These are phyloP conservation scores for Spea bombifrons DNA, from an alignment of 2,113 vertebrate genomes.

Conservation along the genomic window DNA sequence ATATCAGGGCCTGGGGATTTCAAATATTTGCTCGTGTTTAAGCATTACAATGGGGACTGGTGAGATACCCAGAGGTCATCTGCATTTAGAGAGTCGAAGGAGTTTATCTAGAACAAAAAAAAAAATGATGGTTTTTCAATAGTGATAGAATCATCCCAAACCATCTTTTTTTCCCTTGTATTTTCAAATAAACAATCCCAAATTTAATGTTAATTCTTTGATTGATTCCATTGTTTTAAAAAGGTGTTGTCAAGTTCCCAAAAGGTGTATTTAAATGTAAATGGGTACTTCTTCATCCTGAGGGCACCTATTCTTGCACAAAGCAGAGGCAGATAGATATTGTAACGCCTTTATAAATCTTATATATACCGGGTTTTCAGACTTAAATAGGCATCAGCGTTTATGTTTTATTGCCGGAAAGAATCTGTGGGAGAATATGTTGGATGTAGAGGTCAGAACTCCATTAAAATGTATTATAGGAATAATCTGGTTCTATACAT, in stretches of 20 bases:
- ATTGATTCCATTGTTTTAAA: constrained; percentile 56
- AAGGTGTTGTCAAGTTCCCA: constrained; percentile 61
- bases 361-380: not conserved
- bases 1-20: too few species aligned
- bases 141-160: too few species aligned
- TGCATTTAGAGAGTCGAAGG: too few species aligned
- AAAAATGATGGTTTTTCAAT: too few species aligned
- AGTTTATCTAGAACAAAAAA: too few species aligned
- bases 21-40: too few species aligned
- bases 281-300: constrained; percentile 65
- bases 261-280: constrained; percentile 70
- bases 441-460: not conserved
- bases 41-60: too few species aligned
- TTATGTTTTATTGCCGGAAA: not conserved
- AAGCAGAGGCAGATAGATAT: constrained; percentile 62
- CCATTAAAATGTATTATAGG: constrained; percentile 23
- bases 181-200: constrained; percentile 15
- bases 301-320: constrained; percentile 62
- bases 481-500: not conserved
- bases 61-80: too few species aligned
- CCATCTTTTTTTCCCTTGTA: not conserved
- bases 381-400: constrained; percentile 2
- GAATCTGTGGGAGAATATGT: constrained; percentile 3
- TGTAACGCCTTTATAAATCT: constrained; percentile 62
- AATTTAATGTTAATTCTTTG: constrained; percentile 54